Conservation (phyloP, 1,140 invertebrate genomes). For the Chrysomallon squamiferum region DNA sequence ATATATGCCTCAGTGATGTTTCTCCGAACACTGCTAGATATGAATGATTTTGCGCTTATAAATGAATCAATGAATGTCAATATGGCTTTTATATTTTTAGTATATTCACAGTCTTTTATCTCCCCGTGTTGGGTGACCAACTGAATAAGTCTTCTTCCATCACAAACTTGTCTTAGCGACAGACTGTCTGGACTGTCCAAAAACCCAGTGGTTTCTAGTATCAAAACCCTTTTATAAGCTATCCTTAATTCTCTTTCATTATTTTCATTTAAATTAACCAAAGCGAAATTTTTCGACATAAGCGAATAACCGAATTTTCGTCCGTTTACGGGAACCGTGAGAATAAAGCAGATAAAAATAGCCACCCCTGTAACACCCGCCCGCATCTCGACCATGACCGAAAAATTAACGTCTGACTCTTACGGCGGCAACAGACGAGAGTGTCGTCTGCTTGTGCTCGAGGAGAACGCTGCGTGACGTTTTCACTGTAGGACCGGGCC, state of each 20-base stretch:
- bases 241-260: not conserved
- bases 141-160: not conserved
- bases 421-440: too few relatives aligned
- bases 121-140: not conserved
- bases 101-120: not conserved
- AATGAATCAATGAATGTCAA: not conserved
- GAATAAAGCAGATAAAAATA: too few relatives aligned
- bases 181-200: not conserved
- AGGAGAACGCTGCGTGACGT: too few relatives aligned
- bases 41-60: not conserved
- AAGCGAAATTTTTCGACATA: not conserved
- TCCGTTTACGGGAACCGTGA: not conserved
- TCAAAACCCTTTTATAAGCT: not conserved
- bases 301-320: not conserved
- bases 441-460: too few relatives aligned
- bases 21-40: not conserved
- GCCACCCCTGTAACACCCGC: too few relatives aligned
- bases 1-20: not conserved
- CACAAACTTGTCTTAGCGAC: not conserved
- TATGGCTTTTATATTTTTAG: not conserved
- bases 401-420: too few relatives aligned
- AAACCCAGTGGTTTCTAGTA: conserved; percentile 1
- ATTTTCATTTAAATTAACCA: conserved; percentile 4
- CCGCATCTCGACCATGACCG: too few relatives aligned
- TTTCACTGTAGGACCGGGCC: too few relatives aligned